phyloP scores from a whole-genome alignment of 2,888 invertebrate genomes.

The Hipparchia semele region DNA sequence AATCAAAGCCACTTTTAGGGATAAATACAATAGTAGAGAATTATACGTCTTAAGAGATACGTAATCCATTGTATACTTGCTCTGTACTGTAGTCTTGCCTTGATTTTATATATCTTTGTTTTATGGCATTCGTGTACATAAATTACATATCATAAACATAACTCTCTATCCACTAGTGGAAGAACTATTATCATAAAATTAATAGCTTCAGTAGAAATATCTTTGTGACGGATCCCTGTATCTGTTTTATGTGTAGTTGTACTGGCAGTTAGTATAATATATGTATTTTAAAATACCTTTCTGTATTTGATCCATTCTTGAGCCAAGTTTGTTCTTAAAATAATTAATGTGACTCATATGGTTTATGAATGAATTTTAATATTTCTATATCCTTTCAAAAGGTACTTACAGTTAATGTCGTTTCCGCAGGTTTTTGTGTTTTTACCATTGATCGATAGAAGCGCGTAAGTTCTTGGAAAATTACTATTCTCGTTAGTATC shows the following conservation, averaged over 20 bases:
- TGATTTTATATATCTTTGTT: not conserved
- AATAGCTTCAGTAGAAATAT: not conserved
- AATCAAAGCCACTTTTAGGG: too few relatives aligned
- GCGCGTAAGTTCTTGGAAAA: conserved; percentile 9
- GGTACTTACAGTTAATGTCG: not conserved
- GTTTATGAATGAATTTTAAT: conserved; percentile 9
- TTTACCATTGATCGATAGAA: not conserved
- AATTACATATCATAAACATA: not conserved
- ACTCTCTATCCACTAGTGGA: not conserved
- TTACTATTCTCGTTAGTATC: conserved; percentile 19
- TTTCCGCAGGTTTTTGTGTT: not conserved
- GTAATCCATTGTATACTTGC: too few relatives aligned
- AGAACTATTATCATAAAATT: conserved; percentile 2
- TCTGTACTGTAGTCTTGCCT: too few relatives aligned
- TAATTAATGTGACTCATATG: conserved; percentile 11
- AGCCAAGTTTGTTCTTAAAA: conserved; percentile 7
- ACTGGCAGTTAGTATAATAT: not conserved
- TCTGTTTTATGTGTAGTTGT: too few relatives aligned
- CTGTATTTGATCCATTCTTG: not conserved
- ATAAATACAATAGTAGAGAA: too few relatives aligned
- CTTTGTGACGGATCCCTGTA: not conserved
- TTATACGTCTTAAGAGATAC: too few relatives aligned
- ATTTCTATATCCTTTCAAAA: not conserved
- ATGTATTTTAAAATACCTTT: not conserved
- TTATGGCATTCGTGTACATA: not conserved